Conservation (phyloP, 2,797 vertebrate species). For the Ctenochaetus hawaiiensis region DNA sequence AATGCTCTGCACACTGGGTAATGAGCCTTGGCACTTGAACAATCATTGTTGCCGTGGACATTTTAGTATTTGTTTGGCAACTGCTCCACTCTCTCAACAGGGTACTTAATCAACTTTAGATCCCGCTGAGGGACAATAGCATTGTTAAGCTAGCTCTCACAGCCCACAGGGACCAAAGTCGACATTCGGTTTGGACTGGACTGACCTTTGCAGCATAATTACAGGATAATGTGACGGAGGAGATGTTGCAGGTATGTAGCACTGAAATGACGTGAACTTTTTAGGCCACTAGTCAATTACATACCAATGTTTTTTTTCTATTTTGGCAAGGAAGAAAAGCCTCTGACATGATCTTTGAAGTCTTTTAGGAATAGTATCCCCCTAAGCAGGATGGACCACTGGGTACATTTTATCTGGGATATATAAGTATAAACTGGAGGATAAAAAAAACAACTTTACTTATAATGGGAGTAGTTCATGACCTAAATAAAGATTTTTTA, state of each 20-base stretch:
- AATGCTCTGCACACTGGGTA: slow-evolving; percentile 11
- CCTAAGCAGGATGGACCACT: background rate
- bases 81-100: slow-evolving; percentile 63
- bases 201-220: slow-evolving; percentile 38
- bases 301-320: background rate
- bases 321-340: background rate
- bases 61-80: slow-evolving; percentile 60
- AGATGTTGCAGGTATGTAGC: slow-evolving; percentile 17
- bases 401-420: background rate
- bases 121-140: slow-evolving; percentile 62
- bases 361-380: background rate
- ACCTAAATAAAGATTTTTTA: background rate
- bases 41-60: slow-evolving; percentile 42
- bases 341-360: background rate
- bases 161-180: slow-evolving; percentile 45
- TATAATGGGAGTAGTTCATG: background rate
- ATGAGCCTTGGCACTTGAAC: slow-evolving; percentile 50
- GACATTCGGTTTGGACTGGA: slow-evolving; percentile 45
- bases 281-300: background rate
- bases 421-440: background rate
- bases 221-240: slow-evolving; percentile 38
- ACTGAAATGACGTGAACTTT: background rate
- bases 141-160: slow-evolving; percentile 54
- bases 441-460: background rate
- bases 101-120: slow-evolving; percentile 68